phyloP scores from a whole-genome alignment of 35 echinoderm and acorn worm species.

The Nesometra sesokonis region DNA sequence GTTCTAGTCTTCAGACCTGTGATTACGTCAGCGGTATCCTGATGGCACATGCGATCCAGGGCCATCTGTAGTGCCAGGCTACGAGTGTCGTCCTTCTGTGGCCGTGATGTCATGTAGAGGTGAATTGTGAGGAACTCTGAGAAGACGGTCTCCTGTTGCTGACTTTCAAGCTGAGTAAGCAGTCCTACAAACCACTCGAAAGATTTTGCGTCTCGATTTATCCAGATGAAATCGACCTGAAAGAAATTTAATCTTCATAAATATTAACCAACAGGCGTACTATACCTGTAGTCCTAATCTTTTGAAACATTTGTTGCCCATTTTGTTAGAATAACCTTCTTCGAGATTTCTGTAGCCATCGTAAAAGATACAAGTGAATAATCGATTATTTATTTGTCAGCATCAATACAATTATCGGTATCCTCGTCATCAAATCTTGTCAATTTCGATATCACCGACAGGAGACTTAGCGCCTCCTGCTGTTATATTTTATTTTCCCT shows the following conservation, averaged over 20 bases:
- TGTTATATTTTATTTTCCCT: too few species aligned
- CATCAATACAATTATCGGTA: too few species aligned
- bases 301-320: too few species aligned
- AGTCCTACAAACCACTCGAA: slow-evolving; percentile 47
- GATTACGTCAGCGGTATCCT: slow-evolving; percentile 25
- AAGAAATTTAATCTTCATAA: neutral
- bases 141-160: slow-evolving; percentile 25
- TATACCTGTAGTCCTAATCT: too few species aligned
- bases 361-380: too few species aligned
- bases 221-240: slow-evolving; percentile 48
- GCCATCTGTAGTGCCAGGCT: slow-evolving; percentile 35
- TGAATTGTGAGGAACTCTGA: slow-evolving; percentile 25
- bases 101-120: slow-evolving; percentile 24
- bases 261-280: too few species aligned
- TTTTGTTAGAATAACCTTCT: too few species aligned
- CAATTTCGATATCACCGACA: too few species aligned
- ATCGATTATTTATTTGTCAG: too few species aligned
- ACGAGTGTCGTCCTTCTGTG: slow-evolving; percentile 6
- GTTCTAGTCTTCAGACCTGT: slow-evolving; percentile 39
- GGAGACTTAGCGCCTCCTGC: too few species aligned
- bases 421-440: too few species aligned
- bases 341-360: too few species aligned
- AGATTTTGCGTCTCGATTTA: slow-evolving; percentile 37
- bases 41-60: slow-evolving; percentile 10
- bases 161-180: slow-evolving; percentile 23